phyloP scores from a whole-genome alignment of 2,113 vertebrate species.

The Tauraco erythrolophus region DNA sequence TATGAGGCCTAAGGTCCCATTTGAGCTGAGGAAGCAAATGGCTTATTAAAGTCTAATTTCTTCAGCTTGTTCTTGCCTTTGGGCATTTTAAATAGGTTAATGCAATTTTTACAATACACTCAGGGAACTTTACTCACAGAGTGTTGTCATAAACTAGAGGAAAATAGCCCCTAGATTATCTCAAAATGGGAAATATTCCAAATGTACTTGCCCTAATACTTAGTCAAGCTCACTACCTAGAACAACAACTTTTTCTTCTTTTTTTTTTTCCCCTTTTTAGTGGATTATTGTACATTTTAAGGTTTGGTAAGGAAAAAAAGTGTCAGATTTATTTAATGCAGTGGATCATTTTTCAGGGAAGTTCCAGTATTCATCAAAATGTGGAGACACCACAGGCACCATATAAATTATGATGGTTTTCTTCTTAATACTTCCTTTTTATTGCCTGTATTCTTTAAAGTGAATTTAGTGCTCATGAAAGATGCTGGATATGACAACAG shows the following conservation, averaged over 20 bases:
- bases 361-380: constrained; percentile 45
- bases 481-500: constrained; percentile 5
- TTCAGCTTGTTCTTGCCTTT: constrained; percentile 62
- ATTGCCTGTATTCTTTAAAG: constrained; percentile 53
- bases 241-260: not conserved
- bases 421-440: constrained; percentile 60
- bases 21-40: constrained; percentile 62
- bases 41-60: constrained; percentile 68
- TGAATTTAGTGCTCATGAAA: constrained; percentile 40
- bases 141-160: constrained; percentile 38
- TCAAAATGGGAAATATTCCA: constrained; percentile 28
- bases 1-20: constrained; percentile 43
- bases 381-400: constrained; percentile 28
- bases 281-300: constrained; percentile 6
- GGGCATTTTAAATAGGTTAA: constrained; percentile 70
- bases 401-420: constrained; percentile 59
- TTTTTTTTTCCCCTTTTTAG: not conserved
- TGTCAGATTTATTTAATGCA: constrained; percentile 45
- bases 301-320: not conserved
- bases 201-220: not conserved
- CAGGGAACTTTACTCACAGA: constrained; percentile 50
- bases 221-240: not conserved
- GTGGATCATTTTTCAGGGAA: constrained; percentile 43
- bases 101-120: constrained; percentile 59
- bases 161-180: constrained; percentile 51